Base-by-base conservation (phyloP, 2,888 invertebrate genomes). In the Phyllotreta striolata region DNA sequence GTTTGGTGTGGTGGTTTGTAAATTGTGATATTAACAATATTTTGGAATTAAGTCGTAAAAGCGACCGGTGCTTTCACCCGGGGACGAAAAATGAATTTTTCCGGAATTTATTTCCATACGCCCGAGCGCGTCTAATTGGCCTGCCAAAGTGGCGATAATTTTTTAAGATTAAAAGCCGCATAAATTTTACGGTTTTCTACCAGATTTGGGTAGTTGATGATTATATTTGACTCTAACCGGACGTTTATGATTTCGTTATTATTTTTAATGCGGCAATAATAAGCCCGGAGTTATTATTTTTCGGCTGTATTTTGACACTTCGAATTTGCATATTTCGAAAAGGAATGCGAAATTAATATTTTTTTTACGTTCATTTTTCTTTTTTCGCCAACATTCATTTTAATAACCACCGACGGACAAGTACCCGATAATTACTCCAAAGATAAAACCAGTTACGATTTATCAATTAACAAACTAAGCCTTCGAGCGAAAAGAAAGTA, bases 181-280 rank as follows among this genome's bases (percentile, higher is more conserved):
- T 66, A 64, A 64, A 64, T 54, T 56, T 54, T 54, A 66, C 46
- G 44, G 60, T 24, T 59, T 55, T 55, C 44, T 41, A 56, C 66
- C 59, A 62, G 56, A 44, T 68, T 64, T 59, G 64, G 62, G 49
- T 41, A 47, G 63, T 47, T 62, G 63, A 65, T 64, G 62, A 63
- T 66, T 59, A 68, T 66, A 59, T 52, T 59, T 64, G 59, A 52
- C 58, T 54, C 13, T 57, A 62, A 62, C 54, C 55, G 47, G 64
- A 62, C 62, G 34, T 64, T 67, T 64, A 67, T 57, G 58, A 57
- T 58, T 67, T 56, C 55, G 56, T 64, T 64, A 67, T 67, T 66
- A 61, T 65, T 64, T 61, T 63, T 58, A 67, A 63, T 56, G 35
- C 39, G 37, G 13, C 52, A 46, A 58, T 63, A 61, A 55, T 39